Evolutionary conservation across 1,140 invertebrate genomes (phyloP), one percentile per base, ranked within the genome.

Genomic region (Scaptomyza hsui): DNA sequence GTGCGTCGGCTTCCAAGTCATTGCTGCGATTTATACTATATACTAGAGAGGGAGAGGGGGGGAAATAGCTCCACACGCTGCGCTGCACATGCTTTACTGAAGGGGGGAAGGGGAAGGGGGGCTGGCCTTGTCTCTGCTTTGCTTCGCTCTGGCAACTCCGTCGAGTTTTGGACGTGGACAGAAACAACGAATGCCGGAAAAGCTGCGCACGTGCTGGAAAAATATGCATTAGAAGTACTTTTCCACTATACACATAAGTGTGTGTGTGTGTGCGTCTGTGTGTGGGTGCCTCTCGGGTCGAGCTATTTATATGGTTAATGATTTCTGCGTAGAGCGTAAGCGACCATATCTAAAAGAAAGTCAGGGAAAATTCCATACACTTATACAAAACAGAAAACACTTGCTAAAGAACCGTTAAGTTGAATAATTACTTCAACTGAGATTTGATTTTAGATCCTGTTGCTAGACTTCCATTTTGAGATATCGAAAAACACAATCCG

Each of bases 201-300:
- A 86, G 82, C 75, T 82, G 82, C 83, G 82, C 82, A 86, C 82
- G 81, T 86, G 82, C 82, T 86, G 82, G 82, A 86, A 88, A 86
- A 86, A 69, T 86, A 73, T 86, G 82, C 81, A 88, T 77, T 70
- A 47, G 44, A 70, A 51, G 47, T 59, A 42, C 35, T 63, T 67
- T 75, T 62, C 21, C 57, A 39, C 16, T 10, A 24, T 29, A n/a
- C 15, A 7, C 13, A 32, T 49, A 29, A 13, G 15, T 26, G 19
- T 44, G 16, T 24, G 24, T 45, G 35, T 37, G 5, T n/a, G 45
- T 42, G 26, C 13, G 47, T 53, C 26, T 56, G 4, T 16, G 4
- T n/a, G 48, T 55, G 65, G 52, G 45, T 61, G 55, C 21, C 26
- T 5, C 24, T 39, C 62, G 35, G 63, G 47, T 67, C 62, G 62